Evolutionary conservation across 1,140 invertebrate genomes (phyloP).

Genomic region (Octopus sinensis): DNA sequence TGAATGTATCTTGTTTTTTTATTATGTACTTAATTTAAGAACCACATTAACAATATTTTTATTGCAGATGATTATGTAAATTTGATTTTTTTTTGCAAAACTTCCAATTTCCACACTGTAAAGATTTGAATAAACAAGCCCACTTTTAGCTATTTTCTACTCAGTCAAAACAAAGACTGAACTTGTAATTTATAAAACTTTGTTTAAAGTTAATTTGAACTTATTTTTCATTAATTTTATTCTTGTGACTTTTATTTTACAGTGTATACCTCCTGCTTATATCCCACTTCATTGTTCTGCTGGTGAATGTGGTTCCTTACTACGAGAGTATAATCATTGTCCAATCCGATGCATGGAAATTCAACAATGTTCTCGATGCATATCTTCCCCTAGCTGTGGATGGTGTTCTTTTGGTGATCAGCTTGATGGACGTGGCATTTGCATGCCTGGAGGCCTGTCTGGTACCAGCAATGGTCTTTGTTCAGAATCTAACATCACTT

Average conservation of each 20-base stretch:
- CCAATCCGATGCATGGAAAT: constrained; percentile 75
- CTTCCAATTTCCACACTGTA: too few relatives aligned
- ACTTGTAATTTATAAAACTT: too few relatives aligned
- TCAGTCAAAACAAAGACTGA: too few relatives aligned
- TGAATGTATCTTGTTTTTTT: too few relatives aligned
- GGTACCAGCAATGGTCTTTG: constrained; percentile 52
- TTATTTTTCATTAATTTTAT: too few relatives aligned
- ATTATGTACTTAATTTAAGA: too few relatives aligned
- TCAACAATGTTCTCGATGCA: constrained; percentile 81
- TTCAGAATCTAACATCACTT: constrained; percentile 29
- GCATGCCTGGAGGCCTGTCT: constrained; percentile 57
- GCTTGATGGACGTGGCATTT: constrained; percentile 58
- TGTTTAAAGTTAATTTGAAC: too few relatives aligned
- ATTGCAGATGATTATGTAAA: too few relatives aligned
- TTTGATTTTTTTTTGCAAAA: too few relatives aligned
- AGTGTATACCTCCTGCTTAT: constrained; percentile 82
- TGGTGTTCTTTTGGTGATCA: constrained; percentile 60
- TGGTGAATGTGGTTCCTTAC: constrained; percentile 77
- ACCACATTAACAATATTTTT: too few relatives aligned
- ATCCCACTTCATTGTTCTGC: constrained; percentile 82
- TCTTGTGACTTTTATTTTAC: constrained; percentile 28
- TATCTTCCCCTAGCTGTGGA: constrained; percentile 78
- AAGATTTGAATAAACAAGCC: too few relatives aligned
- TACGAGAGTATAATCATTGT: constrained; percentile 71
- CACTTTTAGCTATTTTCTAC: too few relatives aligned